Base-by-base conservation (phyloP, 1,140 invertebrate genomes). In the Hylyphantes graminicola region DNA sequence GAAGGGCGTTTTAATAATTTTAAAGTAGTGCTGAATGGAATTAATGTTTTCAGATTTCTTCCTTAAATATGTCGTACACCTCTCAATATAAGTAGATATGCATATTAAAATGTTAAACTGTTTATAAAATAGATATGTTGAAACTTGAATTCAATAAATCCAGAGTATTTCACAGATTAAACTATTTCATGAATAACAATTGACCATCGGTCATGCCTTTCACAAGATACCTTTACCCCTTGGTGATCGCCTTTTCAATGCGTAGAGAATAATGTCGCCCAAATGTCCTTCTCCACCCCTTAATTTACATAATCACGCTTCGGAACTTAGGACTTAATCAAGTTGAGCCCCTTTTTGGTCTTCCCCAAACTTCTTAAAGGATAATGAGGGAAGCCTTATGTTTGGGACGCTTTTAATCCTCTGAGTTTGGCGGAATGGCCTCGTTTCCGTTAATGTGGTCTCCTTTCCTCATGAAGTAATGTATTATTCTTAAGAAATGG, bases 281-380 rank as follows among this genome's bases (percentile, higher is more conserved):
- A 51, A 78, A 76, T 63, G 59, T 76, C 74, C 55, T 50, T 50
- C 50, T 63, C 74, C 54, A 21, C 61, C 67, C 61, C 50, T 65
- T 78, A 67, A 65, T 78, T 78, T 78, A 55, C 76, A 78, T 78
- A 78, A 78, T 78, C 76, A 55, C 74, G 48, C n/a, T 35, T n/a
- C 63, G 35, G 61, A 54, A 55, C 76, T 61, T 19, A 70, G 63
- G 74, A 15, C 63, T 78, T 78, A 78, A 78, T 78, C 76, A 78
- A 63, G 76, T 78, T 78, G n/a, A 35, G 35, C 35, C 5, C 5
- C 35, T 35, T 35, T 35, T 35, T 35, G 35, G 35, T 5, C 35
- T 35, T 35, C 35, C 35, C 35, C 0, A 7, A 9, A n/a, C 50
- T n/a, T 67, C 65, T 65, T 78, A 64, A 78, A 78, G 48, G 76